Evolutionary conservation across 2,888 invertebrate species (phyloP), one percentile per base, ranked within the genome.

Genomic region (Heliconius erato): DNA sequence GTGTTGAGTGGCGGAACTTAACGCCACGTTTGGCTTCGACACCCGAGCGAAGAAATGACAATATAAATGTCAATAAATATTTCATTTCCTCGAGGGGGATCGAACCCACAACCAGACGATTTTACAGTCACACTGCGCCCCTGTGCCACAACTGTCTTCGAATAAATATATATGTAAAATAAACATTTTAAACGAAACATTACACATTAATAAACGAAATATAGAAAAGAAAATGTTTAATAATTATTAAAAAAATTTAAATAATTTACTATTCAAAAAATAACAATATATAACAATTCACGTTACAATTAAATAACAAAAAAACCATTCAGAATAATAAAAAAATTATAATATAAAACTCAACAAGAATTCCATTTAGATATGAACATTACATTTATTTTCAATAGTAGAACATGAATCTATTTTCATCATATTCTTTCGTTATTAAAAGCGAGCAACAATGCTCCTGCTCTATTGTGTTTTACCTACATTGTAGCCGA

Each of bases 401-500:
- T 83, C 79, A 80, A 84, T 84, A 85, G 78, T 65, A 80, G 78
- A 80, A 76, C 79, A 80, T 79, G 84, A 83, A 85, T 82, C 84
- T 80, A 81, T 83, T 85, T 81, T 86, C 84, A 84, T 85, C 81
- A 85, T 87, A 88, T 89, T 88, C 86, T 86, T 87, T 85, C 85
- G 83, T 88, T 87, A 88, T 87, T 87, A 87, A 87, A 88, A 87
- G 86, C 86, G 82, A 85, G 85, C 86, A 87, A 87, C 87, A 88
- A 88, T 90, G 87, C 89, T 89, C 89, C 87, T 89, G 88, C 86
- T 89, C 86, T 84, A 83, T 88, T 86, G 86, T 87, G 83, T 79
- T 82, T 84, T 85, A 63, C 76, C 76, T 87, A 92, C 92, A 91
- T 91, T 92, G 93, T 91, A 88, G 87, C 89, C 79, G 85, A 90